These are phyloP conservation scores for Psittacula cyanocephala DNA, from an alignment of 2,113 vertebrate species.

Conservation along the genomic window DNA sequence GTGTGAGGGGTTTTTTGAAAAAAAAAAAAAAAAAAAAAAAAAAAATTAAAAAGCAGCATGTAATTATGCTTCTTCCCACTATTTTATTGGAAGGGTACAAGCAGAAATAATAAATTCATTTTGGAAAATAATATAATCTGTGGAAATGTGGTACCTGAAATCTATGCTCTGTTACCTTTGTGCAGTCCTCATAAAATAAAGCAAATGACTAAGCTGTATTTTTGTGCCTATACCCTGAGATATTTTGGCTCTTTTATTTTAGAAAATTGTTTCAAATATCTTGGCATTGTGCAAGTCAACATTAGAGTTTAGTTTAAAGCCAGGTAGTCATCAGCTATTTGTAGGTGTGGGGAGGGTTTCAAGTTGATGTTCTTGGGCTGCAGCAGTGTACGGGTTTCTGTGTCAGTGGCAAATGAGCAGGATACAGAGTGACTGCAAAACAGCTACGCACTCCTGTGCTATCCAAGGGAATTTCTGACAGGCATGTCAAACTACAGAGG, in stretches of 20 bases:
- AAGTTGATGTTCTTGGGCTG: not conserved
- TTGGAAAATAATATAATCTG: not conserved
- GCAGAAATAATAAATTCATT: not conserved
- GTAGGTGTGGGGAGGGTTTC: not conserved
- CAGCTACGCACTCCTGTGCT: not conserved
- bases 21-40: too few species aligned
- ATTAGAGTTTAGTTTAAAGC: constrained; percentile 47
- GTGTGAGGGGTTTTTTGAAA: not conserved
- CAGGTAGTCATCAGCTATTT: constrained; percentile 22
- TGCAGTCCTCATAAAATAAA: not conserved
- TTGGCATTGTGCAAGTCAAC: constrained; percentile 46
- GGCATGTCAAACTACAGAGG: not conserved
- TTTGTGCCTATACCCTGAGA: not conserved
- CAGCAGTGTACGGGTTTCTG: not conserved
- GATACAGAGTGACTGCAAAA: not conserved
- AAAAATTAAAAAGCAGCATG: not conserved
- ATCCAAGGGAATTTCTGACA: not conserved
- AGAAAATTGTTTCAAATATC: not conserved
- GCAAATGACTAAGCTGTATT: not conserved
- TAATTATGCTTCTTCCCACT: not conserved
- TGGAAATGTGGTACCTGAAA: not conserved
- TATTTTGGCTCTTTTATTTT: not conserved
- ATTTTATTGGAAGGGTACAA: not conserved
- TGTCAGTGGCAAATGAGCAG: not conserved
- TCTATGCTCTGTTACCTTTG: not conserved